Evolutionary conservation across 2,113 vertebrate species (phyloP).

Genomic region (Camelus dromedarius): DNA sequence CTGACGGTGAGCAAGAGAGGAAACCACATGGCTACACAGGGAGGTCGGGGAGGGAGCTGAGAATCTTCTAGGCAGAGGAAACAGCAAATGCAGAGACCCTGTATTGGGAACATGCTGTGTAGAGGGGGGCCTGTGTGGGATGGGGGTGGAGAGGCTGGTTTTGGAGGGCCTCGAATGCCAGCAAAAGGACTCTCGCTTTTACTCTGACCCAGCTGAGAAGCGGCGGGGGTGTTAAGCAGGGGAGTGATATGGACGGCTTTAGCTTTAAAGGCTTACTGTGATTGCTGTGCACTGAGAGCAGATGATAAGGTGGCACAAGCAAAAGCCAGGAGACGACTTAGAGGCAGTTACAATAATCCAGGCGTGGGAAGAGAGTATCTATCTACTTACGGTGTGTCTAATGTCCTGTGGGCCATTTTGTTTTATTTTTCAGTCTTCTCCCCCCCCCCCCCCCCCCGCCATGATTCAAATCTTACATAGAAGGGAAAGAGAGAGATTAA

Average conservation of each 20-base stretch:
- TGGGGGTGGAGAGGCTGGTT: accelerated
- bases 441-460: neutral
- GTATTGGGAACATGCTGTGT: neutral
- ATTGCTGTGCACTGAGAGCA: neutral
- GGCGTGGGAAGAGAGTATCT: neutral
- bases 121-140: neutral
- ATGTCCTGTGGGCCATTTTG: neutral
- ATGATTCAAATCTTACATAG: neutral
- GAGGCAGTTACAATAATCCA: neutral
- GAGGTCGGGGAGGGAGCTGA: neutral
- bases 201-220: neutral
- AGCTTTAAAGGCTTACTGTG: neutral
- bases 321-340: neutral
- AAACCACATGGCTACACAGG: neutral
- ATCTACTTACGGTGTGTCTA: neutral
- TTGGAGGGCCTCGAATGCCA: neutral
- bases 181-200: neutral
- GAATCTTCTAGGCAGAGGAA: neutral
- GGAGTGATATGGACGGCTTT: neutral
- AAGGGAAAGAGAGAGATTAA: neutral
- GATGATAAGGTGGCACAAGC: neutral
- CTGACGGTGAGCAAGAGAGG: neutral
- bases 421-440: neutral
- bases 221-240: neutral
- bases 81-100: neutral